Percentiles rank a stretch among this genome's conserved stretches.
These are phyloP conservation scores for Labeo calbasu DNA, from an alignment of 2,797 vertebrate genomes.

Conservation along the genomic window DNA sequence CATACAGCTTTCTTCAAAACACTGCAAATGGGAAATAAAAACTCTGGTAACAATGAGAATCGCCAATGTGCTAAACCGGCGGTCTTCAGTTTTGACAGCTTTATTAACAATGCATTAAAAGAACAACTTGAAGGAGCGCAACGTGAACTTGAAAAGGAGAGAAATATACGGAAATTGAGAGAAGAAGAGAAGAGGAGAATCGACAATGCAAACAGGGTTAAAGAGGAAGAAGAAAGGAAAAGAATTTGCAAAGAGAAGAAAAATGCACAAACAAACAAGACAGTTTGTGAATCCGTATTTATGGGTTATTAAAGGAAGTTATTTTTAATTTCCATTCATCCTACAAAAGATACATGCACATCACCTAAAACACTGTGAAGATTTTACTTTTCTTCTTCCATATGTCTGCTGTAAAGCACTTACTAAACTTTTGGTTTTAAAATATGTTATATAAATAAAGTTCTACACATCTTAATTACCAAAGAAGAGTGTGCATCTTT, in stretches of 20 bases:
- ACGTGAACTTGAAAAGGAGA: not conserved
- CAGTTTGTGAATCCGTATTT: not conserved
- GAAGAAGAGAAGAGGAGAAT: not conserved
- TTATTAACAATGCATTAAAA: too few species aligned
- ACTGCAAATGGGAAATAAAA: too few species aligned
- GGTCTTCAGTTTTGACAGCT: too few species aligned
- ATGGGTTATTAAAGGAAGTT: too few species aligned
- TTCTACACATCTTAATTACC: not conserved
- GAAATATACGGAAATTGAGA: not conserved
- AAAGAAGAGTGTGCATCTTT: not conserved
- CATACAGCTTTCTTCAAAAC: too few species aligned
- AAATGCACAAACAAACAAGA: not conserved
- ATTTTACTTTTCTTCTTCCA: not conserved
- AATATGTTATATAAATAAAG: not conserved
- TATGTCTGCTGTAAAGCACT: not conserved
- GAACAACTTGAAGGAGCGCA: too few species aligned
- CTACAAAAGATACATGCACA: not conserved
- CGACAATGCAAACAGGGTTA: not conserved
- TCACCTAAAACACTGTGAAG: not conserved
- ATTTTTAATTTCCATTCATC: not conserved
- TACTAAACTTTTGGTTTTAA: not conserved
- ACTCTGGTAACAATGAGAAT: too few species aligned
- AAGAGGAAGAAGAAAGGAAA: conserved; percentile 18
- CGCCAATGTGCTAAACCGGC: too few species aligned
- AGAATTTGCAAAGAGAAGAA: conserved; percentile 1